Evolutionary conservation across 2,888 invertebrate genomes (phyloP).

Genomic region (Pyrgus malvae): DNA sequence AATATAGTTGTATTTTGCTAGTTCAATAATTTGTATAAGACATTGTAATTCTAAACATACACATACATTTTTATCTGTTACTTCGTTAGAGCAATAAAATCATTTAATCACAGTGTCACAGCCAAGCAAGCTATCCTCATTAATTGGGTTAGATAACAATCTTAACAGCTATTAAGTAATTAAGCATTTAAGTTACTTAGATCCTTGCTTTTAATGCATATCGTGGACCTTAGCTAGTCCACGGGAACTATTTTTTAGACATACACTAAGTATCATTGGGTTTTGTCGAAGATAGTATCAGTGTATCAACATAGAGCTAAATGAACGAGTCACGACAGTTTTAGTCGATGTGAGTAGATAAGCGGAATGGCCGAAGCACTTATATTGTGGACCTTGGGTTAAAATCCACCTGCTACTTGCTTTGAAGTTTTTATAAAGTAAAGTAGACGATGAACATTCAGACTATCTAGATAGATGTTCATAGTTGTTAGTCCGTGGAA

Average conservation of each 20-base stretch:
- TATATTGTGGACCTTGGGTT: no score
- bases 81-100: not conserved
- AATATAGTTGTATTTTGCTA: no score
- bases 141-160: constrained; percentile 19
- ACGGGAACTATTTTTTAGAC: not conserved
- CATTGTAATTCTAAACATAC: no score
- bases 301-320: not conserved
- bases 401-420: no score
- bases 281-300: not conserved
- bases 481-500: no score
- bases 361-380: no score
- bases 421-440: no score
- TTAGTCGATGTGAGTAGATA: no score
- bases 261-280: not conserved
- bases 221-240: not conserved
- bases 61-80: no score
- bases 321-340: not conserved
- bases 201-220: constrained; percentile 11
- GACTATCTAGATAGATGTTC: no score
- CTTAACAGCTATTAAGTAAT: constrained; percentile 16
- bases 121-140: constrained; percentile 20
- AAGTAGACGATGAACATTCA: no score
- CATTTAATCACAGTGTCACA: constrained; percentile 13
- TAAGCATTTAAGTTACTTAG: constrained; percentile 17
- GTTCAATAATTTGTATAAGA: no score